Base-by-base conservation (phyloP, 2,113 vertebrate genomes). In the Herpetotheres cachinnans region DNA sequence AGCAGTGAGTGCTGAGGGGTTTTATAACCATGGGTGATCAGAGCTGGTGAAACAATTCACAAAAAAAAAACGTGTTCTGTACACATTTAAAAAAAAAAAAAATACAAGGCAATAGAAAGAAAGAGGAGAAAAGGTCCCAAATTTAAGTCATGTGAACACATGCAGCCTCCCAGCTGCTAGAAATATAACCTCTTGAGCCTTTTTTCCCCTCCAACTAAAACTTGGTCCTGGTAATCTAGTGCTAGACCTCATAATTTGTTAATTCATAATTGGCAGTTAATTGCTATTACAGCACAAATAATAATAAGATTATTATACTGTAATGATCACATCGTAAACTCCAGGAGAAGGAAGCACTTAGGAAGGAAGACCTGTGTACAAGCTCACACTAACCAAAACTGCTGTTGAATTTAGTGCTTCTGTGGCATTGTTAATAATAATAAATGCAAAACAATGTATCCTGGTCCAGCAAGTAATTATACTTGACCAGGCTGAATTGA, bases 401-500 rank as follows among this genome's bases (percentile, higher is more conserved):
- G 54, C 40, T 63, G 58, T 82, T 65, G 52, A 66, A 91, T 85
- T 82, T 82, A 59, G 73, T 93, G 77, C 6, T 42, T 87, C 86
- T 71, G 47, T 87, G 55, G 44, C 47, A 29, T 32, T 62, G 62
- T 61, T 93, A 89, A 73, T 61, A 82, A 73, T 61, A 82, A 93
- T 36, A 89, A 94, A 82, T 36, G 13, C 63, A 54, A 69, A 92
- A 63, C 1, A 5, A 52, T 34, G 72, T 77, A 56, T 38, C 70
- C 82, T 84, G 86, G 54, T 77, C 73, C 19, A 15, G 70, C 70
- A 83, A 65, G 65, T 95, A 95, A 95, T 95, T 95, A 72, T 72
- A 89, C 76, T 86, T 95, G 95, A 90, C 84, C 84, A 13, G 54
- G 30, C 20, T 85, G 84, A 78, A 89, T 66, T 89, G 49, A 96